Evolutionary conservation across 2,797 vertebrate species (phyloP).

Genomic region (Microctenopoma steveboyesi): DNA sequence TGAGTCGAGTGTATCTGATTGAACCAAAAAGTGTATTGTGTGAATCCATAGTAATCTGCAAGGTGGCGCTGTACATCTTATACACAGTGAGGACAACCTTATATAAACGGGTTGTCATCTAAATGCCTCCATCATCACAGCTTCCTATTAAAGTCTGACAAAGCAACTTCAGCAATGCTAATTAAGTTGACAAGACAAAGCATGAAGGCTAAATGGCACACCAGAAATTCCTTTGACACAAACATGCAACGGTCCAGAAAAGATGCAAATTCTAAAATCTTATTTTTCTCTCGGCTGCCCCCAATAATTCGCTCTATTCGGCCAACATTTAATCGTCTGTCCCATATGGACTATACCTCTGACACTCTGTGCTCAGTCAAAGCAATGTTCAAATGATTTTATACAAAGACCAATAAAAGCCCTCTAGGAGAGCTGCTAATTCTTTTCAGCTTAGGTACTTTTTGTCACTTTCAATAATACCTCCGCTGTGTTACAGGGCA

Average conservation of each 20-base stretch:
- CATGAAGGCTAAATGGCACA: slow-evolving; percentile 39
- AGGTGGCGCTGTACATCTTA: slow-evolving; percentile 20
- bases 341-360: slow-evolving; percentile 17
- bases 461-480: slow-evolving; percentile 30
- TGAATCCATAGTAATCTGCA: slow-evolving; percentile 24
- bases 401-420: slow-evolving; percentile 30
- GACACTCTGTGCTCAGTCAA: slow-evolving; percentile 24
- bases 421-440: slow-evolving; percentile 13
- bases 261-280: slow-evolving; percentile 9
- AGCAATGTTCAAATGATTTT: slow-evolving; percentile 44
- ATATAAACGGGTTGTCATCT: slow-evolving; percentile 20
- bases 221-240: slow-evolving; percentile 25
- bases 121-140: slow-evolving; percentile 49
- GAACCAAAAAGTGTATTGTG: not conserved
- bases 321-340: slow-evolving; percentile 42
- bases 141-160: slow-evolving; percentile 59
- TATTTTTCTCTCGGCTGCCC: slow-evolving; percentile 14
- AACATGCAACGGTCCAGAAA: slow-evolving; percentile 14
- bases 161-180: slow-evolving; percentile 51
- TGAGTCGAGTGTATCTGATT: not conserved
- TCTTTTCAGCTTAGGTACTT: slow-evolving; percentile 18
- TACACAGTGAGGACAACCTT: slow-evolving; percentile 25
- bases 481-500: not conserved
- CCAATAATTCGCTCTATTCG: slow-evolving; percentile 13
- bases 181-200: slow-evolving; percentile 64